Base-by-base conservation (phyloP, 2,113 vertebrate species). In the Rhinogobius similis region DNA sequence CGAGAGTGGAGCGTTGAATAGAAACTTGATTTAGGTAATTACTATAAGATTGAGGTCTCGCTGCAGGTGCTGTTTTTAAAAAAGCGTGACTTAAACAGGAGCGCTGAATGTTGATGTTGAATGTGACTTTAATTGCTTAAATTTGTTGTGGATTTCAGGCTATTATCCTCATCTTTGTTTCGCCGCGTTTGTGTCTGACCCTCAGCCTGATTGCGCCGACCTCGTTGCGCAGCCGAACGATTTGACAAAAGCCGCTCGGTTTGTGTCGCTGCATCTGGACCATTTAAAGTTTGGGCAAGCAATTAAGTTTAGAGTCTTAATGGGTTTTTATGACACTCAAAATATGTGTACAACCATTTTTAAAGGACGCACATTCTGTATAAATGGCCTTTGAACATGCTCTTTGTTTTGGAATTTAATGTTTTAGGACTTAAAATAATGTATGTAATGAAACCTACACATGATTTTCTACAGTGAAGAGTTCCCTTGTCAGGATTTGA, bases 1-100 rank as follows among this genome's bases (percentile, higher is more conserved):
- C 29, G 9, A n/a, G 9, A n/a, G 18, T 36, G 29, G 9, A 36
- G 29, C 27, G 18, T 4, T 61, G 29, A 61, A 61, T 61, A 38
- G 29, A 36, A 38, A 36, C 29, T 36, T 61, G 58, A 36, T 61
- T 61, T 61, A n/a, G 9, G 29, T 36, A 61, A 61, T 61, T 61
- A 61, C 16, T 36, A 4, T 38, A 61, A 61, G 58, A 61, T 61
- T 61, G 58, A 61, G 58, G 58, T 61, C 58, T 36, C 58, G 10
- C 58, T 9, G 18, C 16, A 9, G 26, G 55, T 16, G 24, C 55
- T 29, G 55, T 58, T 58, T 32, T 58, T 58, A 29, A 58, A 58
- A 18, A 29, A 29, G 55, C 55, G 26, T 58, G 55, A 58, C 55
- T 58, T 27, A 29, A 7, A 56, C 24, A 4, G 23, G 11, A n/a